Evolutionary conservation across 2,113 vertebrate species (phyloP), one percentile per base, ranked within the genome.

Genomic region (Mus pahari): DNA sequence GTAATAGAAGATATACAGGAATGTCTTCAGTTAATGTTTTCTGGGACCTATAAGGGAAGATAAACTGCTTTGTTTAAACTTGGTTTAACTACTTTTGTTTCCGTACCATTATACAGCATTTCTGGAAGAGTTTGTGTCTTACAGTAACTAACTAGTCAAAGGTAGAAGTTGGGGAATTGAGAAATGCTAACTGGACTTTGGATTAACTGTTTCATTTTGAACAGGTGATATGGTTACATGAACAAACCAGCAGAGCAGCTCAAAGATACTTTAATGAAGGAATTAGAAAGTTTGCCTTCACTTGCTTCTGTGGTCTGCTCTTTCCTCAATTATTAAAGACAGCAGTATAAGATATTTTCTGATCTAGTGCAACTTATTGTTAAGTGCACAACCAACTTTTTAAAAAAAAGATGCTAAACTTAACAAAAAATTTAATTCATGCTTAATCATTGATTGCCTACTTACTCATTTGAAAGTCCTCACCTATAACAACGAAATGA

Each of bases 401-500:
- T 64, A 92, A 33, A 70, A 81, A 42, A 64, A 42, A 19, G 42
- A 88, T n/a, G 79, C 45, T 36, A 6, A 10, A 78, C 68, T 73
- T 64, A 82, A 91, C 13, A 3, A 74, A 10, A 70, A 90, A 3
- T 79, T 92, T 88, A 73, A 73, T 36, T 82, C 24, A 88, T 3
- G 0, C 20, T 60, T 60, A 89, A 81, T 90, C 6, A 64, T 68
- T 16, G 9, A 16, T 7, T 79, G 26, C 17, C 42, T 92, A 13
- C 20, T 84, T 70, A 31, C 7, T 93, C 20, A 31, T 77, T 96
- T 89, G 95, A 48, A 90, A 90, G 60, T 5, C 50, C 19, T 2
- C 74, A 58, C 86, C 39, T 91, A 11, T 68, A 89, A 74, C 64
- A 94, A 36, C 79, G 74, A 78, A 68, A 79, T 92, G 45, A 14